Base-by-base conservation (phyloP, 2,888 invertebrate species). In the Ellobium chinense region DNA sequence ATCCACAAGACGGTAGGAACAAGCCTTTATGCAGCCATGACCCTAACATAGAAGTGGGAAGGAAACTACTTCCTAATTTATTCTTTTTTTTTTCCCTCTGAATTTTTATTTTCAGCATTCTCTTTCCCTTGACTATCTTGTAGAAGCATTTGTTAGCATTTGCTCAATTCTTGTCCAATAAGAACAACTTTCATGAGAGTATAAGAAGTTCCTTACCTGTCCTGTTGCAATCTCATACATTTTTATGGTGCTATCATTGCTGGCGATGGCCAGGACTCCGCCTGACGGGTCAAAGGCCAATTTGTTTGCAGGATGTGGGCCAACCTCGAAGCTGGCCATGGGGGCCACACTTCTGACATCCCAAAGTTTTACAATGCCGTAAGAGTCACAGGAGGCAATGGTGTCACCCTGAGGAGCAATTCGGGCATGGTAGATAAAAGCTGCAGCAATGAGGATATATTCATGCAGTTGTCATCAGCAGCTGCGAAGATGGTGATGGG, bases 381-480 rank as follows among this genome's bases (percentile, higher is more conserved):
- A 92, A 0, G 93, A 91, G 82, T 93, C 93, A 85, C 92, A 93
- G 1, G 93, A 93, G 9, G 91, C 93, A 31, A 93, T 85, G 4
- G 91, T 92, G 85, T 93, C 92, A 31, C 93, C 93, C 92, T 93
- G 84, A 1, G 79, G 73, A 31, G 21, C 29, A 29, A 29, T 63
- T 29, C 5, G 29, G 18, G 7, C 18, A 46, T 46, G 46, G 7
- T 12, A 46, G 18, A 46, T 46, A 46, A 46, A 12, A 18, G 46
- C 46, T 46, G 46, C 7, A 46, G 46, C 46, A 46, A 46, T 46
- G 46, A 46, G n/a, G n/a, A n/a, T n/a, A n/a, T n/a, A n/a, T n/a
- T n/a, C n/a, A n/a, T n/a, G n/a, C n/a, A n/a, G n/a, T n/a, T n/a
- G n/a, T n/a, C n/a, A n/a, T n/a, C n/a, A n/a, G n/a, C n/a, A n/a